A percentile compares a stretch with the other conserved stretches of the same genome.
These are phyloP conservation scores for Artemia sinica DNA, from an alignment of 2,888 invertebrate species.

Conservation along the genomic window DNA sequence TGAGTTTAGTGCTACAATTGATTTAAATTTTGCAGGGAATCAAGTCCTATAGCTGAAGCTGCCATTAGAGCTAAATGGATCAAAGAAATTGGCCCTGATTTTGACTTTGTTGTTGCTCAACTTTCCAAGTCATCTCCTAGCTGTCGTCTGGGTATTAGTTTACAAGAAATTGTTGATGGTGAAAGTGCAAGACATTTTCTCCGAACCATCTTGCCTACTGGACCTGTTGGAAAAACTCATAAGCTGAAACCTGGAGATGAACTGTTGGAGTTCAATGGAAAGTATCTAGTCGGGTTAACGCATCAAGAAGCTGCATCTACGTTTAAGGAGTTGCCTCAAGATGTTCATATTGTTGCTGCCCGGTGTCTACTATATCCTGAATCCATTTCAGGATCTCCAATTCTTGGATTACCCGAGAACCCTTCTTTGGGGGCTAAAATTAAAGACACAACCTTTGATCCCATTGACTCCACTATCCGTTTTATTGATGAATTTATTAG, in stretches of 20 bases:
- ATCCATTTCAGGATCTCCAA: slow-evolving; percentile 28
- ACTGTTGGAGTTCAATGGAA: slow-evolving; percentile 88
- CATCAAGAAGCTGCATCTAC: slow-evolving; percentile 86
- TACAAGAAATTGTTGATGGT: no score
- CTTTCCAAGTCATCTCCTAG: no score
- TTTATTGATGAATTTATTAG: no score
- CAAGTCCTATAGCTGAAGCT: slow-evolving; percentile 52
- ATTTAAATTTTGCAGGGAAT: slow-evolving; percentile 36
- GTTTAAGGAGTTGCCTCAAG: slow-evolving; percentile 70
- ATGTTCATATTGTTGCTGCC: slow-evolving; percentile 80
- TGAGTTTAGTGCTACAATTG: slow-evolving; percentile 35
- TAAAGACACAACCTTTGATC: no score
- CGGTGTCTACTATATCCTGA: slow-evolving; percentile 33
- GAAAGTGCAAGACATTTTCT: no score
- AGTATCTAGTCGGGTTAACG: slow-evolving; percentile 71
- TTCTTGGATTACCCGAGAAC: slow-evolving; percentile 50
- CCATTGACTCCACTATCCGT: no score
- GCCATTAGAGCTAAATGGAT: slow-evolving; percentile 64
- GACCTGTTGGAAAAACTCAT: no score
- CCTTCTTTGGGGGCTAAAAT: slow-evolving; percentile 56
- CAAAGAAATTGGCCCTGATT: slow-evolving; percentile 54
- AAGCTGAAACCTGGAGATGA: no score
- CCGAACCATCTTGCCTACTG: no score
- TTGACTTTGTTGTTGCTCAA: slow-evolving; percentile 75
- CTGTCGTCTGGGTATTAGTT: no score